phyloP scores from a whole-genome alignment of 2,113 vertebrate species.

The Microtus montanus region DNA sequence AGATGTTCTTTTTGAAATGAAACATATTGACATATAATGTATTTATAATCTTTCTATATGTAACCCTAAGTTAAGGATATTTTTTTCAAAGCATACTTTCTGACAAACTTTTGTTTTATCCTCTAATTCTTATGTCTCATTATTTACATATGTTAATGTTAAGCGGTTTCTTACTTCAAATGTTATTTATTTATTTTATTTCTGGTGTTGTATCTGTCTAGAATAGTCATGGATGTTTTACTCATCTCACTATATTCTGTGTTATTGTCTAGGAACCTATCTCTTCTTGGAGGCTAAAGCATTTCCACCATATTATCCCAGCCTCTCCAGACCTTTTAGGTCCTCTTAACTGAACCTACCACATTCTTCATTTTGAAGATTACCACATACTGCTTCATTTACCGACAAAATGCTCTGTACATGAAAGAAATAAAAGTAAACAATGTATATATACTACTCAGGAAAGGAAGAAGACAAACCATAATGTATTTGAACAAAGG shows the following conservation, averaged over 20 bases:
- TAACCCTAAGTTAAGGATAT: too few species aligned
- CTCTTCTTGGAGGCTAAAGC: neutral
- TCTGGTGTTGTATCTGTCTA: neutral
- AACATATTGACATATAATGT: too few species aligned
- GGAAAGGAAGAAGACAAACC: neutral
- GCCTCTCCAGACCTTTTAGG: accelerated
- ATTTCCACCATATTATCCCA: neutral
- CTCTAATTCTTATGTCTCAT: neutral
- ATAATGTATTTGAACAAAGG: neutral
- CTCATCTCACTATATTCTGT: neutral
- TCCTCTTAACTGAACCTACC: too few species aligned
- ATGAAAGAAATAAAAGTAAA: neutral
- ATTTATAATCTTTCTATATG: too few species aligned
- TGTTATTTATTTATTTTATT: neutral
- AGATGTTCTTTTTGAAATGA: too few species aligned
- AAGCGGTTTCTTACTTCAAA: neutral
- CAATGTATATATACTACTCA: neutral
- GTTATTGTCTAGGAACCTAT: neutral
- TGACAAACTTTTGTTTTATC: neutral
- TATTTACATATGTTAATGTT: neutral
- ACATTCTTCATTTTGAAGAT: too few species aligned
- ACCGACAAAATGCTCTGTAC: neutral
- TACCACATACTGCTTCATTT: too few species aligned
- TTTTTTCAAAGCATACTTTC: neutral
- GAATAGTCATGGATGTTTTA: too few species aligned